phyloP scores from a whole-genome alignment of 1,140 invertebrate species.

The Gerris buenoi region DNA sequence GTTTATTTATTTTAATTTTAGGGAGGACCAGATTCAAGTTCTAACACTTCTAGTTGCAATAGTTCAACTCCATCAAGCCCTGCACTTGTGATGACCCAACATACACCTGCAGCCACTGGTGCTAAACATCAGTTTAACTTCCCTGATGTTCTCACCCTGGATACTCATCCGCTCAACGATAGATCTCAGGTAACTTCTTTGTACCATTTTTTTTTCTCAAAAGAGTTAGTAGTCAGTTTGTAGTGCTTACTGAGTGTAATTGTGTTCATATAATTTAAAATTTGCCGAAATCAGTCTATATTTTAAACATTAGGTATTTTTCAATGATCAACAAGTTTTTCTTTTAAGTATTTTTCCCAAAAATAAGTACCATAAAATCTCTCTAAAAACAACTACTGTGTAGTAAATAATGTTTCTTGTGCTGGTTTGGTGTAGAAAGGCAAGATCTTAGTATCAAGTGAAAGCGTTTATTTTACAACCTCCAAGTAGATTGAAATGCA shows the following conservation, averaged over 20 bases:
- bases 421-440: no score
- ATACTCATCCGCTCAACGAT: slow-evolving; percentile 34
- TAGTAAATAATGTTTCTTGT: no score
- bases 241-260: no score
- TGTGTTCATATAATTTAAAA: no score
- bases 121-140: slow-evolving; percentile 63
- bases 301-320: background rate
- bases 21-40: slow-evolving; percentile 64
- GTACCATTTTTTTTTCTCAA: no score
- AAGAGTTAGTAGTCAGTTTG: no score
- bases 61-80: slow-evolving; percentile 91
- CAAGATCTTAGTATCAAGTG: no score
- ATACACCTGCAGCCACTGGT: slow-evolving; percentile 36
- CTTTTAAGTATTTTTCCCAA: background rate
- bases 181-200: slow-evolving; percentile 19
- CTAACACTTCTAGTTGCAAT: slow-evolving; percentile 88
- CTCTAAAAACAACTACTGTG: no score
- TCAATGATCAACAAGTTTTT: background rate
- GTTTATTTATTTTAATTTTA: slow-evolving; percentile 25
- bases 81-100: slow-evolving; percentile 45
- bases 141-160: slow-evolving; percentile 38
- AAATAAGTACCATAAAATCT: background rate
- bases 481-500: no score
- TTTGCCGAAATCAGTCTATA: background rate
- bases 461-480: no score